Percentiles rank a stretch among this genome's conserved stretches.
Conservation (phyloP, 2,113 vertebrate genomes). For the Eleginops maclovinus region DNA sequence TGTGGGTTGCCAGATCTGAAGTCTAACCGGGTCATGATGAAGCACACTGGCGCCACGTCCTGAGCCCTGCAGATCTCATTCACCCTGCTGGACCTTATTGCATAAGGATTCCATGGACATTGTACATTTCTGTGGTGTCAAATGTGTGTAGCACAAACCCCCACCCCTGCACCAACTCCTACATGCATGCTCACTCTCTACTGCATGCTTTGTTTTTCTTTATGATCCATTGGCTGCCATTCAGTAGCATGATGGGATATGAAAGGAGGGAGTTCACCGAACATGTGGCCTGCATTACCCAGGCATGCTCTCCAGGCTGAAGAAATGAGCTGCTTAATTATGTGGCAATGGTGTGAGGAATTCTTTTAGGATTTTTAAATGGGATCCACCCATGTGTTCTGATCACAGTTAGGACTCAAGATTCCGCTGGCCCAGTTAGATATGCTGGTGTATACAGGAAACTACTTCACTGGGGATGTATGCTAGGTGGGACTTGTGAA, state of each 20-base stretch:
- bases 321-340: conserved; percentile 49
- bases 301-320: conserved; percentile 45
- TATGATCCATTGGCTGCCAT: conserved; percentile 40
- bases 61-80: conserved; percentile 69
- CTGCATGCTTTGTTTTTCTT: conserved; percentile 44
- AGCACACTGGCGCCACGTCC: conserved; percentile 55
- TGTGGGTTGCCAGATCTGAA: conserved; percentile 42
- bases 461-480: background rate
- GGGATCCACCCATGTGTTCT: conserved; percentile 35
- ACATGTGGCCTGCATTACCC: conserved; percentile 62
- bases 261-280: conserved; percentile 34
- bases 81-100: conserved; percentile 44
- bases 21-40: conserved; percentile 61
- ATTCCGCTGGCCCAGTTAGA: background rate
- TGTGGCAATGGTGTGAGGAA: conserved; percentile 32
- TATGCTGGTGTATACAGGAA: background rate
- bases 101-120: conserved; percentile 53
- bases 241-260: conserved; percentile 47
- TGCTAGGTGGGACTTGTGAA: conserved; percentile 1
- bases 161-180: background rate
- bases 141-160: conserved; percentile 63
- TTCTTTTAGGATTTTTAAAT: conserved; percentile 42
- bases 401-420: conserved; percentile 4
- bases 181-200: conserved; percentile 23
- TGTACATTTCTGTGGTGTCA: conserved; percentile 51